Conservation (phyloP, 2,888 invertebrate genomes). For the Pasiphila rectangulata region DNA sequence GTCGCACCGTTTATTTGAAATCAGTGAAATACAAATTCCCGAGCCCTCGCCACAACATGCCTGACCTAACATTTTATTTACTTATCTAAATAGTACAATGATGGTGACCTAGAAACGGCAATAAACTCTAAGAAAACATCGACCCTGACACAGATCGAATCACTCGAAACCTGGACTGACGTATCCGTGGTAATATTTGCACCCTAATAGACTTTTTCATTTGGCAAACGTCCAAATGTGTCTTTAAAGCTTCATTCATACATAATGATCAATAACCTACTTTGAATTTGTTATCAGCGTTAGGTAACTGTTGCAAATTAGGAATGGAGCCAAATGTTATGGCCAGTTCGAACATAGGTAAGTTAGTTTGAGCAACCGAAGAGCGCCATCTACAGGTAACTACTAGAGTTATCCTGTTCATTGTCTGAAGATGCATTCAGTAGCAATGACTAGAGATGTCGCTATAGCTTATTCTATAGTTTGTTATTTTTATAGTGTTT, state of each 20-base stretch:
- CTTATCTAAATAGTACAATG: conserved; percentile 52
- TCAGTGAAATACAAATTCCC: conserved; percentile 27
- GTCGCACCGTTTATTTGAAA: neutral
- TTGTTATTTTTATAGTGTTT: no score
- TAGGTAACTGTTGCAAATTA: conserved; percentile 13
- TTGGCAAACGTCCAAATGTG: conserved; percentile 58
- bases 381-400: no score
- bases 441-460: no score
- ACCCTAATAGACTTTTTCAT: conserved; percentile 53
- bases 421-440: no score
- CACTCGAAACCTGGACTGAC: conserved; percentile 41
- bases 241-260: conserved; percentile 51
- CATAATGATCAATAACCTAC: conserved; percentile 17
- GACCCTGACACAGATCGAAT: conserved; percentile 62
- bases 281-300: conserved; percentile 25
- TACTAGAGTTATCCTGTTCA: no score
- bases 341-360: neutral
- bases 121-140: conserved; percentile 51
- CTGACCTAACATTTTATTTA: conserved; percentile 46
- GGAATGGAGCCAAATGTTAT: conserved; percentile 4
- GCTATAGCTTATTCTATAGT: no score
- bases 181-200: conserved; percentile 48
- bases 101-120: conserved; percentile 53
- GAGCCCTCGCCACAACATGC: conserved; percentile 32
- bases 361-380: no score